phyloP scores from a whole-genome alignment of 64 coral and sea anemone genomes.

The Stichodactyla helianthus region DNA sequence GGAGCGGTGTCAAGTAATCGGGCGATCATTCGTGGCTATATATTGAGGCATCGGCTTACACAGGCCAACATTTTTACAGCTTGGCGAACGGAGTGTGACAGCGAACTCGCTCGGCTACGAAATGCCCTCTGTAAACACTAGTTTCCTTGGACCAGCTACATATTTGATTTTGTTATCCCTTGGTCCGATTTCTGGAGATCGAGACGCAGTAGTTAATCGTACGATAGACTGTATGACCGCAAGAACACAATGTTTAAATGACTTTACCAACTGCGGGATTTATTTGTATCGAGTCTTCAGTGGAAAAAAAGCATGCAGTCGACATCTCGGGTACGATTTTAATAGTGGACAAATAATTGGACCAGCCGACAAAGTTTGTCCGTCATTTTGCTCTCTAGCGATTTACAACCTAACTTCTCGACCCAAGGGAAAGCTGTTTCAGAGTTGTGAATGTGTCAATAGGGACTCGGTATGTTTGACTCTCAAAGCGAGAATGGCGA shows the following conservation, averaged over 20 bases:
- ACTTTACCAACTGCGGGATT: background rate
- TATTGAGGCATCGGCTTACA: conserved; percentile 58
- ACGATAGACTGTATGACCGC: conserved; percentile 28
- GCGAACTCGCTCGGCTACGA: background rate
- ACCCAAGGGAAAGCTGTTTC: conserved; percentile 9
- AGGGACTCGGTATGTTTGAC: conserved; percentile 38
- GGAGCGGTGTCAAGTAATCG: conserved; percentile 42
- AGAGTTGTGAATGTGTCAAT: conserved; percentile 29
- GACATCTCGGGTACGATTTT: conserved; percentile 22
- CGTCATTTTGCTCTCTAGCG: conserved; percentile 5
- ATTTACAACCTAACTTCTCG: conserved; percentile 43
- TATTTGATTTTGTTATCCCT: conserved; percentile 8
- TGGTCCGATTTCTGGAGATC: background rate
- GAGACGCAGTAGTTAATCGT: background rate
- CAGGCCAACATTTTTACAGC: background rate
- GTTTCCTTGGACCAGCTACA: conserved; percentile 20
- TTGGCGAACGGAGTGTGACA: background rate
- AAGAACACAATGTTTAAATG: background rate
- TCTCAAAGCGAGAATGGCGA: conserved; percentile 29
- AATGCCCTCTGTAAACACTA: conserved; percentile 2
- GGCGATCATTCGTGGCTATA: conserved; percentile 55
- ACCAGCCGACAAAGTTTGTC: conserved; percentile 33
- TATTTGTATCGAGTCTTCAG: background rate
- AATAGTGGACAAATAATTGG: background rate
- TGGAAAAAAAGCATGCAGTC: background rate